These are phyloP conservation scores for Stigmatopora nigra DNA, from an alignment of 2,113 vertebrate species.

Conservation along the genomic window DNA sequence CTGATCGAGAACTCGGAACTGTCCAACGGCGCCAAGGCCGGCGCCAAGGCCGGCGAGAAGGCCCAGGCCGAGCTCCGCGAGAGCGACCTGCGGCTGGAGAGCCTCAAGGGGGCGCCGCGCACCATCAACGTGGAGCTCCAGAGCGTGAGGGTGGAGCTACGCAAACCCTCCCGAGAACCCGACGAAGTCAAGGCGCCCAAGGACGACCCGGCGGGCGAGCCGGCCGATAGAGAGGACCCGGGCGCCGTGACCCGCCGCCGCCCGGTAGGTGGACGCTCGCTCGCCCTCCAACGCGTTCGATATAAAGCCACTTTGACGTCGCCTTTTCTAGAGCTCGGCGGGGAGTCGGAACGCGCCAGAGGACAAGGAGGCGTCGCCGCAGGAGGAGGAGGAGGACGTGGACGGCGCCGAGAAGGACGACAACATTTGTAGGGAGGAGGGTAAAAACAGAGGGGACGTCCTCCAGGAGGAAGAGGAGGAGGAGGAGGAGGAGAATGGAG, in stretches of 20 bases:
- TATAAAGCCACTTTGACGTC: background rate
- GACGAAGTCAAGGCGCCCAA: constrained; percentile 2
- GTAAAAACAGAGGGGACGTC: background rate
- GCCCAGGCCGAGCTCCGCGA: background rate
- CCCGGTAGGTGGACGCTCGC: background rate
- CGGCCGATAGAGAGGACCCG: background rate
- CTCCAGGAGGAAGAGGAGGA: background rate
- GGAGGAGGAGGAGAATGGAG: background rate
- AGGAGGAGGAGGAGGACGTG: background rate
- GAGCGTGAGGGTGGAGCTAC: constrained; percentile 1
- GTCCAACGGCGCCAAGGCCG: background rate
- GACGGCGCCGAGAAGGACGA: background rate
- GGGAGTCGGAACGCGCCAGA: background rate
- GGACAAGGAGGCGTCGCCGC: background rate
- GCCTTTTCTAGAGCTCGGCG: background rate
- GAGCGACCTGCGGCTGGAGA: constrained; percentile 2
- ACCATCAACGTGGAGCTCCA: constrained; percentile 6
- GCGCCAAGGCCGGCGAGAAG: background rate
- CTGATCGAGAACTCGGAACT: background rate
- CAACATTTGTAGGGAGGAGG: background rate
- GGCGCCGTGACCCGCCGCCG: background rate
- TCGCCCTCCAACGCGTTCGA: too few species aligned
- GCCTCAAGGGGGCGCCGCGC: constrained; percentile 5
- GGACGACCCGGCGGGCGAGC: background rate
- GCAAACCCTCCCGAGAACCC: background rate